Evolutionary conservation across 2,797 vertebrate species (phyloP).

Genomic region (Pantherophis alleghaniensis): DNA sequence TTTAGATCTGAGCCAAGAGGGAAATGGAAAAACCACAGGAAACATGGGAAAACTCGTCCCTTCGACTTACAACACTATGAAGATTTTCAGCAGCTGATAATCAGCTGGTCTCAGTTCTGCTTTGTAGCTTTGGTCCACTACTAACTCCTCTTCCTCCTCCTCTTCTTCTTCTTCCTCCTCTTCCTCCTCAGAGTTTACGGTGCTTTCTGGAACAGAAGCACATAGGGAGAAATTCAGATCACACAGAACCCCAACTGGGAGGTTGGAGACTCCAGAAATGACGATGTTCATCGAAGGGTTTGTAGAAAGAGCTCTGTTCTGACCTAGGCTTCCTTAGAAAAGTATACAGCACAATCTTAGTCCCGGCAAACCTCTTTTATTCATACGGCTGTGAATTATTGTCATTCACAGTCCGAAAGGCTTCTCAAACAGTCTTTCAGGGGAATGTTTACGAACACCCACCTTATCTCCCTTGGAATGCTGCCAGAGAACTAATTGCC

Average conservation of each 20-base stretch:
- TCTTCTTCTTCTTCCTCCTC: constrained; percentile 81
- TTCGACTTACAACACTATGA: constrained; percentile 88
- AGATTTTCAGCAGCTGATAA: constrained; percentile 90
- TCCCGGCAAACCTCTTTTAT: no score
- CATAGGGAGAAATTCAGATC: background rate
- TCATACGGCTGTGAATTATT: no score
- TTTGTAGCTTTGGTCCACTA: constrained; percentile 72
- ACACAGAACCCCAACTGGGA: background rate
- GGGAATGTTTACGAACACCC: no score
- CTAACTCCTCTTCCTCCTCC: constrained; percentile 60
- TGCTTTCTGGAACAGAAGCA: constrained; percentile 74
- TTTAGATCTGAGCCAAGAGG: background rate
- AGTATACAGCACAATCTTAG: no score
- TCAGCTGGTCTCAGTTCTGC: constrained; percentile 83
- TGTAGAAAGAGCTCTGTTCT: no score
- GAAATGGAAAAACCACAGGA: background rate
- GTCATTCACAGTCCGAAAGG: no score
- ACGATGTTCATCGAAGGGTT: background rate
- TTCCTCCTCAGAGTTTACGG: constrained; percentile 77
- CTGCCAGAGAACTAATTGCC: no score
- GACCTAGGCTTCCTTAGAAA: no score
- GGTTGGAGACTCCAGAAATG: background rate
- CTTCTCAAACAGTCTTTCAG: no score
- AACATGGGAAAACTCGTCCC: no score
- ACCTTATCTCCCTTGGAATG: no score